Evolutionary conservation across 2,113 vertebrate genomes (phyloP), one percentile per base, ranked within the genome.

Genomic region (Lutjanus erythropterus): DNA sequence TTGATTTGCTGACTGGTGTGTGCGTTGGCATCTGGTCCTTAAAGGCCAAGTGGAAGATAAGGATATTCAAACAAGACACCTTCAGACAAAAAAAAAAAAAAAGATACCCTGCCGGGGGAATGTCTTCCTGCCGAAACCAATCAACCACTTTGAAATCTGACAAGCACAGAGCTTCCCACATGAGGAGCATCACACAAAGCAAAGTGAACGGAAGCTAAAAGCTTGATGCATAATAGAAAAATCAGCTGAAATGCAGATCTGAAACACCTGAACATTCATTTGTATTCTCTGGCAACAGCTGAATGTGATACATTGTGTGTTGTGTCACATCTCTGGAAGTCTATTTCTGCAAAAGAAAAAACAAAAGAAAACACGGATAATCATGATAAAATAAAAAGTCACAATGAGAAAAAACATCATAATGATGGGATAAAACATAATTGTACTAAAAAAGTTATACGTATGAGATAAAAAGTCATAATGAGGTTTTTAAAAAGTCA

Each of bases 21-120:
- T 41, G n/a, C n/a, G 46, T 69, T 49, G 52, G 74, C 44, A 52
- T 71, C 58, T 75, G 74, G 75, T 83, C 75, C 72, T 65, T 58
- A 78, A 89, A 85, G 80, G 72, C 82, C 81, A 78, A 84, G 37
- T 65, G 55, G 56, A 74, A 86, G 80, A 89, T 78, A 78, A 75
- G 58, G 19, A 60, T 72, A 80, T 87, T 80, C 58, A 58, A 74
- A 59, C 47, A 50, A 61, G 70, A 71, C 60, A 78, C 61, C 58
- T 85, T 84, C 31, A 75, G 23, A 80, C n/a, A n/a, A 65, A 70
- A 62, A 62, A 21, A 21, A 78, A 50, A 79, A 58, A 62, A 80
- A 49, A 35, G 33, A 68, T 55, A 59, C 23, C 60, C 61, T 77
- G 71, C 53, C 21, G n/a, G 56, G n/a, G 23, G 50, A 78, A 83